A percentile compares a stretch with the other conserved stretches of the same genome.
phyloP scores from a whole-genome alignment of 1,140 invertebrate species.

The Colletes latitarsis region DNA sequence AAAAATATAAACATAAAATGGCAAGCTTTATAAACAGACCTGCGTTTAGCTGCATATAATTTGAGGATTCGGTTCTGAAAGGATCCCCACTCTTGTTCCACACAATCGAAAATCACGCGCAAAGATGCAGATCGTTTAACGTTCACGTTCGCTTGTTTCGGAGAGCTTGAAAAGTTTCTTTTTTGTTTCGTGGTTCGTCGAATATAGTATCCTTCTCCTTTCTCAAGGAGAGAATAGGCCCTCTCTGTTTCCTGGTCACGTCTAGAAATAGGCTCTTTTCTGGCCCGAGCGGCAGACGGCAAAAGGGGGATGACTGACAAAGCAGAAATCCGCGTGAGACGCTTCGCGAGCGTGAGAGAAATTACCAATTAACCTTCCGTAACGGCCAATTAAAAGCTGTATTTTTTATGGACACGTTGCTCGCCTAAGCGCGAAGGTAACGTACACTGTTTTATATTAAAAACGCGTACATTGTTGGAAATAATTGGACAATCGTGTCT shows the following conservation, averaged over 20 bases:
- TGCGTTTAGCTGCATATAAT: too few species aligned
- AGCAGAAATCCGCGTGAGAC: slow-evolving; percentile 51
- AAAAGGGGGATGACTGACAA: slow-evolving; percentile 44
- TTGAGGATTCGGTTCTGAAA: too few species aligned
- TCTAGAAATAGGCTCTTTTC: slow-evolving; percentile 18
- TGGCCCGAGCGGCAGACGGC: neutral
- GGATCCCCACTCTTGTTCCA: too few species aligned
- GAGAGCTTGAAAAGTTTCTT: neutral
- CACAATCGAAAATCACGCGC: too few species aligned
- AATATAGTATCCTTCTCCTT: neutral
- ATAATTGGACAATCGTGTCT: neutral
- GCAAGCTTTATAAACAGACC: too few species aligned
- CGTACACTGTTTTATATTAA: neutral
- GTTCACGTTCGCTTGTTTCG: neutral
- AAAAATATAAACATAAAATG: too few species aligned
- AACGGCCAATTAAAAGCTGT: slow-evolving; percentile 32
- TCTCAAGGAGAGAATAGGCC: neutral
- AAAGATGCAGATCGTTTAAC: neutral
- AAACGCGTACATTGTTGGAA: neutral
- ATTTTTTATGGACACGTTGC: neutral
- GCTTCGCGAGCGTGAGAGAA: slow-evolving; percentile 45
- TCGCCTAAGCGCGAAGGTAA: neutral
- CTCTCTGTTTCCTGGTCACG: slow-evolving; percentile 9
- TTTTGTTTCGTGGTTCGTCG: neutral
- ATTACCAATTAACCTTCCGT: slow-evolving; percentile 49